Evolutionary conservation across 2,888 invertebrate genomes (phyloP), one percentile per base, ranked within the genome.

Genomic region (Chrysolina oricalcia): DNA sequence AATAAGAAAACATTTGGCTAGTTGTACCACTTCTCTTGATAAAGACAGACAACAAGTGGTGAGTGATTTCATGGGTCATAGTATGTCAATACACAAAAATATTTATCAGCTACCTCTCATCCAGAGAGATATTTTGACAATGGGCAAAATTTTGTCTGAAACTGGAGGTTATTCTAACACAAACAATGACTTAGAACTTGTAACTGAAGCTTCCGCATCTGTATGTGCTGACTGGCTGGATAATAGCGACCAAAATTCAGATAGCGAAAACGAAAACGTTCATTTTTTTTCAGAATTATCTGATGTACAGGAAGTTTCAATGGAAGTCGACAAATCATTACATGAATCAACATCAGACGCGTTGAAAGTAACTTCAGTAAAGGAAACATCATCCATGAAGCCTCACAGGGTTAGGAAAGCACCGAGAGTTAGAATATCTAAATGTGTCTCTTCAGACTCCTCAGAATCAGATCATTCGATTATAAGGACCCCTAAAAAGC

Each of bases 31-130:
- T 50, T 50, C 48, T 50, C 48, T 50, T 50, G 48, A 50, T 50
- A 6, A 50, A 2, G 48, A 50, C 48, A 9, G 13, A n/a, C 48
- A 15, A 17, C 48, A 17, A 50, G 48, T 50, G 13, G 48, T 50
- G 48, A 50, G 48, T n/a, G 48, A 50, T 50, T 50, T 50, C 17
- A 50, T 50, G 17, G 48, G 48, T 50, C 48, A 50, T 50, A 50
- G 48, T 50, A 50, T 50, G 48, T 6, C 48, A 50, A 50, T 50
- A 50, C 48, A 50, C 48, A 50, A 50, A 17, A 50, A 50, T 50
- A 50, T 50, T 17, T 17, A 50, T 50, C 48, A 50, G 13, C 48
- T 17, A 50, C 48, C 48, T 13, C 48, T 50, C 48, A 50, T 50
- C 48, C 48, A 50, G 48, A 50, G n/a, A 50, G 48, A 50, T 15